Percentiles rank a stretch among this genome's conserved stretches.
These are phyloP conservation scores for Monomorium pharaonis DNA, from an alignment of 1,140 invertebrate species.

Conservation along the genomic window DNA sequence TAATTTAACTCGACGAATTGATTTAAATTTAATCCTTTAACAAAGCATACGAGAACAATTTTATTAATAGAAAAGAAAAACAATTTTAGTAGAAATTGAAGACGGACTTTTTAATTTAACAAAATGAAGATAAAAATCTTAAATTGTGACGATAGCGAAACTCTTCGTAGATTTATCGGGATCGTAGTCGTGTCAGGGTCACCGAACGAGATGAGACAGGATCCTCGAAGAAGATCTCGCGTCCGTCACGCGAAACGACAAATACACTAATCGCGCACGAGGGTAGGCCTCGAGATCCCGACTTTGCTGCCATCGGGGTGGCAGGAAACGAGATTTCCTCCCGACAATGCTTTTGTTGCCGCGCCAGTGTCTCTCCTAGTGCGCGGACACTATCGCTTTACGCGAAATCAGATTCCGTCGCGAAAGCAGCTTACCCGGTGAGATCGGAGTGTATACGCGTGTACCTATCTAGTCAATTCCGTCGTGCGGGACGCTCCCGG, in stretches of 20 bases:
- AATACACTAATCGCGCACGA: slow-evolving; percentile 27
- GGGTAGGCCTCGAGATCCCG: not conserved
- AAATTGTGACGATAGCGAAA: not conserved
- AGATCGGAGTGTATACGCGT: slow-evolving; percentile 47
- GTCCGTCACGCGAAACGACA: not conserved
- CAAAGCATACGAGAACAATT: too few species aligned
- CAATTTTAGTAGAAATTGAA: not conserved
- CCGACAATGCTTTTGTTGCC: slow-evolving; percentile 18
- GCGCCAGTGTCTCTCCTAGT: not conserved
- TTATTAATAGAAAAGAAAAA: not conserved
- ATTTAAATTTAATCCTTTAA: too few species aligned
- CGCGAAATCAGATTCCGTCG: slow-evolving; percentile 44
- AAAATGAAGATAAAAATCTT: not conserved
- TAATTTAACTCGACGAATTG: too few species aligned
- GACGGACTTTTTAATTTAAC: not conserved
- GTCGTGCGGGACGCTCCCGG: not conserved
- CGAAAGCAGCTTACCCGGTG: slow-evolving; percentile 48
- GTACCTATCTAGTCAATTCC: slow-evolving; percentile 48
- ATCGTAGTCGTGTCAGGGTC: not conserved
- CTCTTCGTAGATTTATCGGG: not conserved
- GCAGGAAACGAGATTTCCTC: slow-evolving; percentile 32
- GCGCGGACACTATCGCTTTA: slow-evolving; percentile 56
- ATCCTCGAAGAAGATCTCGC: not conserved
- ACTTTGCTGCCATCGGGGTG: not conserved
- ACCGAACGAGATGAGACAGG: not conserved